These are phyloP conservation scores for Sebastes vulpes DNA, from an alignment of 2,797 vertebrate genomes.

Conservation along the genomic window DNA sequence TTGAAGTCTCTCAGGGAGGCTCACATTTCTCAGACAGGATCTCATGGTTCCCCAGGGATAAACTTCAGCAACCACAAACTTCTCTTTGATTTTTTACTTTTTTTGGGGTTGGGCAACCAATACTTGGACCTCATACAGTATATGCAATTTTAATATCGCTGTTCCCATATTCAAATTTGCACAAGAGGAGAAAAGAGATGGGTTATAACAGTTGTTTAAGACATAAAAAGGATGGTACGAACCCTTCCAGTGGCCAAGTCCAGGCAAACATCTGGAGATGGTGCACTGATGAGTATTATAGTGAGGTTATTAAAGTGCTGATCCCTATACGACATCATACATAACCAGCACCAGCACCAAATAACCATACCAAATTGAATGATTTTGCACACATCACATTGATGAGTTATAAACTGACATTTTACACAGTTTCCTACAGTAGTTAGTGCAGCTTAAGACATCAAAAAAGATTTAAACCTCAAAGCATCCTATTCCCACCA, in stretches of 20 bases:
- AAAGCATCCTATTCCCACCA: background rate
- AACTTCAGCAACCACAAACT: conserved; percentile 56
- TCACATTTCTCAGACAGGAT: conserved; percentile 65
- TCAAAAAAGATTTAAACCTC: background rate
- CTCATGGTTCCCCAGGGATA: conserved; percentile 53
- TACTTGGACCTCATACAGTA: conserved; percentile 17
- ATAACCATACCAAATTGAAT: background rate
- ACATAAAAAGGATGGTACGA: background rate
- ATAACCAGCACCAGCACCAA: background rate
- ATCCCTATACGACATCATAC: background rate
- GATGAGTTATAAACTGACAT: background rate
- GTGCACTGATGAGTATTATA: background rate
- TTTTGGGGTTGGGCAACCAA: conserved; percentile 14
- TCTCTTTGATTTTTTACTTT: conserved; percentile 51
- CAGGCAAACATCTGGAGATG: background rate
- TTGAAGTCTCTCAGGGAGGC: conserved; percentile 67
- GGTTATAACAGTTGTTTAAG: background rate
- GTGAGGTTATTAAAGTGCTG: background rate
- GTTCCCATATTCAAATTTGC: background rate
- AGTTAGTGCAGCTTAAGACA: background rate
- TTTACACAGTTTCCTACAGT: background rate
- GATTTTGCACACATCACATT: background rate
- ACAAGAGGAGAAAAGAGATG: background rate
- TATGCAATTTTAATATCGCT: background rate
- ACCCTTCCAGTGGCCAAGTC: background rate